phyloP scores from a whole-genome alignment of 2,888 invertebrate species.

The Napeogenes sylphis region DNA sequence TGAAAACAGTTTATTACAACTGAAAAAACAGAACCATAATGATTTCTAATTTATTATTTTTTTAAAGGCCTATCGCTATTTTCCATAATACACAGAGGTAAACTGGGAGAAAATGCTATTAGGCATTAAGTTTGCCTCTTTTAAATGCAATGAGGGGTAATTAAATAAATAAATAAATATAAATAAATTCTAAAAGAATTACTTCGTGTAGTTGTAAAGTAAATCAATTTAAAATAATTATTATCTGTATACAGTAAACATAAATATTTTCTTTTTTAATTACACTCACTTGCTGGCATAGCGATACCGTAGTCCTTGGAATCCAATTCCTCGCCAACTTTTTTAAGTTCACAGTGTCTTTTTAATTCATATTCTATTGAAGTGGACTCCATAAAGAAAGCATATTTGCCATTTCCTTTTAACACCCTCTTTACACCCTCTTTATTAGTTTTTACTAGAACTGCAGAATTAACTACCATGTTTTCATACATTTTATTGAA shows the following conservation, averaged over 20 bases:
- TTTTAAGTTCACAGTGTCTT: conserved; percentile 87
- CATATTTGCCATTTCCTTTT: conserved; percentile 79
- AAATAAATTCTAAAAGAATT: no score
- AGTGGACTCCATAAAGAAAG: conserved; percentile 97
- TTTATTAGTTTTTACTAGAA: conserved; percentile 86
- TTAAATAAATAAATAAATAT: no score
- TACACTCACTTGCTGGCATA: conserved; percentile 85
- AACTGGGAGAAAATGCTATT: no score
- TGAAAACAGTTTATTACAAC: background rate
- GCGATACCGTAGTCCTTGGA: conserved; percentile 91
- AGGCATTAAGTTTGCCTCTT: no score
- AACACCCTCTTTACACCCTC: conserved; percentile 91
- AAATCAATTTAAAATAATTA: no score
- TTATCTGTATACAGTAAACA: background rate
- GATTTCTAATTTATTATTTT: no score
- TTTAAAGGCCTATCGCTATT: no score
- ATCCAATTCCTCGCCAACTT: conserved; percentile 89
- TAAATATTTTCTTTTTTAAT: background rate
- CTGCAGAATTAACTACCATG: conserved; percentile 88
- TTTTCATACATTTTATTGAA: conserved; percentile 93
- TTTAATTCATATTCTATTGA: conserved; percentile 93
- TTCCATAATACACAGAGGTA: no score
- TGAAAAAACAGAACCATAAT: background rate
- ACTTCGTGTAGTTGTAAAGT: no score
- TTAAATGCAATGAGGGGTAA: no score